These are phyloP conservation scores for Sus scrofa DNA, from an alignment of 2,113 vertebrate genomes.

Conservation along the genomic window DNA sequence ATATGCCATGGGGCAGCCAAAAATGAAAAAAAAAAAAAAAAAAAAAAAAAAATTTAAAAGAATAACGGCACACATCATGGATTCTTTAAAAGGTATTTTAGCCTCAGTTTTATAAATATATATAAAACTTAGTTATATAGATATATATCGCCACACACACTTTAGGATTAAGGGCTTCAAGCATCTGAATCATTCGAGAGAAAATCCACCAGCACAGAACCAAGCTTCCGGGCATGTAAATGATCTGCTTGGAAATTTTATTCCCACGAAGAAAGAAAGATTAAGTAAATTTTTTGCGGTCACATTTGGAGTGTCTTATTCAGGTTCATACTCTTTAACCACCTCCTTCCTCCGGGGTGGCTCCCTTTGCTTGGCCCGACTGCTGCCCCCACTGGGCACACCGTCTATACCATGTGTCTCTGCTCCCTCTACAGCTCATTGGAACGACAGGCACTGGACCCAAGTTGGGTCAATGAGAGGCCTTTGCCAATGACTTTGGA, in stretches of 20 bases:
- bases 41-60: background rate
- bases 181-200: constrained; percentile 3
- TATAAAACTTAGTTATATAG: too few species aligned
- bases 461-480: background rate
- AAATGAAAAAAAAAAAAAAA: too few species aligned
- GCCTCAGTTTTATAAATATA: background rate
- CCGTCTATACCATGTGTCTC: background rate
- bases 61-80: background rate
- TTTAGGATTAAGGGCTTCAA: background rate
- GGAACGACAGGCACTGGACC: background rate
- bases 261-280: background rate
- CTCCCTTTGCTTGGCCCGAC: background rate
- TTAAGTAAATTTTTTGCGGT: background rate
- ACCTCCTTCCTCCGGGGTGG: background rate
- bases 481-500: background rate
- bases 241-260: background rate
- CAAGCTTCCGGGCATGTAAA: background rate
- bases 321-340: background rate
- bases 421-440: fast-evolving
- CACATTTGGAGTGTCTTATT: background rate
- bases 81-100: constrained; percentile 3
- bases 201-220: background rate
- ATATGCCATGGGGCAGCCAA: too few species aligned
- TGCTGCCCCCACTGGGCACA: fast-evolving
- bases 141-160: too few species aligned